Percentiles rank a stretch among this genome's conserved stretches.
Conservation (phyloP, 1,140 invertebrate species). For the Lasioglossum albipes region DNA sequence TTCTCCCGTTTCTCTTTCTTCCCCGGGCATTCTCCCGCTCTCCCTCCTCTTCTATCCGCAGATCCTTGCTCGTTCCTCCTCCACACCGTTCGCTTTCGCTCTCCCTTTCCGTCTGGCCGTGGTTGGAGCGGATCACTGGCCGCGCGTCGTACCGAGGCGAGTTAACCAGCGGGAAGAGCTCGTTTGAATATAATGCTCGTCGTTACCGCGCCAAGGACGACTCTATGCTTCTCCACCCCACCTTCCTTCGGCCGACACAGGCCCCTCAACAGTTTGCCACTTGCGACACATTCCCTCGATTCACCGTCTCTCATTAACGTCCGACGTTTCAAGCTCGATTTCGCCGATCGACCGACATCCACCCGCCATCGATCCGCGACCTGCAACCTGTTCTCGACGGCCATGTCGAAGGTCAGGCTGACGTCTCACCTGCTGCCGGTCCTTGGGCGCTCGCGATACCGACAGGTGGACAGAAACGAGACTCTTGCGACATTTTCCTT, state of each 20-base stretch:
- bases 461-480: too few species aligned
- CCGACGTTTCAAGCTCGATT: conserved; percentile 53
- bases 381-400: conserved; percentile 16
- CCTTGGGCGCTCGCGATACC: too few species aligned
- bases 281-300: conserved; percentile 47
- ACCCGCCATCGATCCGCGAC: background rate
- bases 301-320: conserved; percentile 54
- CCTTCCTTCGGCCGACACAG: conserved; percentile 35
- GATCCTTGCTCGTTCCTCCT: background rate
- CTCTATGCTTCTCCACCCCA: conserved; percentile 17
- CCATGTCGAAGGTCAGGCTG: conserved; percentile 10
- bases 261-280: conserved; percentile 63
- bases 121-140: conserved; percentile 16
- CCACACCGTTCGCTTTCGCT: background rate
- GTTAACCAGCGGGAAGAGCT: conserved; percentile 38
- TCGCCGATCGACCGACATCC: conserved; percentile 28
- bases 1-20: too few species aligned
- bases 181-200: conserved; percentile 59
- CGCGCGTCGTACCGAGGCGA: conserved; percentile 14
- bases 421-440: too few species aligned
- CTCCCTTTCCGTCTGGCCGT: background rate
- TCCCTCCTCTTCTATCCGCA: too few species aligned
- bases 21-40: too few species aligned
- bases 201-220: conserved; percentile 33
- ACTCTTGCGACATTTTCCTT: too few species aligned